Percentiles rank a stretch among this genome's conserved stretches.
These are phyloP conservation scores for Brachyopa scutellaris DNA, from an alignment of 2,888 invertebrate genomes.

Conservation along the genomic window DNA sequence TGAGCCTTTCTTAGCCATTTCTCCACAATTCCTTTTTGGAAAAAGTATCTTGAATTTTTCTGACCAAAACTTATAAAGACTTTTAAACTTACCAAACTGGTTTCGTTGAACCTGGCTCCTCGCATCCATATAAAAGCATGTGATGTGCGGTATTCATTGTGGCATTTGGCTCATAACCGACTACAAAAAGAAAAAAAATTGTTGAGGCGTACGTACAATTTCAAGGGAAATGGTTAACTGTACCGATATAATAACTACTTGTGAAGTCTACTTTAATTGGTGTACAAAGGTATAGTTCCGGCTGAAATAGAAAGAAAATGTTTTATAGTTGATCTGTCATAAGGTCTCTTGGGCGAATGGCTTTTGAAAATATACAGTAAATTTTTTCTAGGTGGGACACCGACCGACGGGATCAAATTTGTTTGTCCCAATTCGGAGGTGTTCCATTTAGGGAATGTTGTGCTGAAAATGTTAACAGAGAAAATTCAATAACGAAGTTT, in stretches of 20 bases:
- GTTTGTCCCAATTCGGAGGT: too few species aligned
- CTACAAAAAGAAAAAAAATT: conserved; percentile 82
- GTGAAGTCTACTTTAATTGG: conserved; percentile 91
- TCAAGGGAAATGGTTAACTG: conserved; percentile 62
- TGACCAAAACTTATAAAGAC: not conserved
- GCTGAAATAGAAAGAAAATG: conserved; percentile 84
- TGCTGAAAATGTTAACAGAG: too few species aligned
- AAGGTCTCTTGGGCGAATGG: too few species aligned
- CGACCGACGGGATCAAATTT: too few species aligned
- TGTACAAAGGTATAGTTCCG: conserved; percentile 95
- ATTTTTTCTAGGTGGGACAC: too few species aligned
- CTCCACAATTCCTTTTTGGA: conserved; percentile 92
- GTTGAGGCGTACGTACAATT: not conserved
- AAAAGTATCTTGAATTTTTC: not conserved
- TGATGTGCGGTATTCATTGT: conserved; percentile 96
- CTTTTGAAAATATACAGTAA: too few species aligned
- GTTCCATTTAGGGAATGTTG: too few species aligned
- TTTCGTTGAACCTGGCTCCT: conserved; percentile 83
- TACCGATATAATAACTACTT: conserved; percentile 92
- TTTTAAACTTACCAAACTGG: conserved; percentile 86
- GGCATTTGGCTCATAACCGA: conserved; percentile 95
- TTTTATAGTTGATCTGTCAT: not conserved
- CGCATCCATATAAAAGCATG: conserved; percentile 95
- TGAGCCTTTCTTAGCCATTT: conserved; percentile 88
- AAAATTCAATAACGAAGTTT: too few species aligned